Evolutionary conservation across 2,113 vertebrate genomes (phyloP), one percentile per base, ranked within the genome.

Genomic region (Nyctibius bracteatus): DNA sequence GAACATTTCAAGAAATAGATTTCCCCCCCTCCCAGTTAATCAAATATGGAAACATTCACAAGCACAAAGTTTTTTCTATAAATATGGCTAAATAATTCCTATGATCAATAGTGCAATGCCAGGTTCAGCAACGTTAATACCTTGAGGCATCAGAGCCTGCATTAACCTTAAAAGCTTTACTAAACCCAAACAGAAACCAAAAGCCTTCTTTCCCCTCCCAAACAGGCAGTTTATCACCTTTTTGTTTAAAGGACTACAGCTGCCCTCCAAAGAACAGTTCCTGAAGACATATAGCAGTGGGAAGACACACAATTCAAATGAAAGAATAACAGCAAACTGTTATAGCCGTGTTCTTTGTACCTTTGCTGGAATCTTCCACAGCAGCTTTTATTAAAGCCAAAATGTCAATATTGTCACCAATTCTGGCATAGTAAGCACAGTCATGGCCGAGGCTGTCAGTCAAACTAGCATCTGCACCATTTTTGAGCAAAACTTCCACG

Each of bases 321-420:
- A 20, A 21, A 59, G 71, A 41, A 3, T 1, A 63, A 28, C 17
- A 54, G 44, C 24, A 8, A 52, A 20, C 49, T 4, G 14, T 0
- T 15, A 46, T 0, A 51, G 78, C 35, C 61, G 57, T 24, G 17
- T 43, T 23, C 43, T 51, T 44, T 94, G 41, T 96, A 99, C 99
- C 99, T 99, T 98, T 99, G 90, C 70, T 97, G 74, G 98, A 97
- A 81, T 98, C 99, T 88, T 99, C 99, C 1, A 98, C 47, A 5
- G 98, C 98, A 71, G 95, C 98, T 98, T 98, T 99, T 78, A 99
- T 92, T 33, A 99, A 92, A 9, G 96, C 79, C 81, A 98, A 86
- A 46, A 99, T 98, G 83, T 99, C 99, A 46, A 97, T 96, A 83
- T 98, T 99, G 98, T 99, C 99, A 96, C 98, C 98, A 94, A 99